Base-by-base conservation (phyloP, 2,888 invertebrate species). In the Nebria salina region DNA sequence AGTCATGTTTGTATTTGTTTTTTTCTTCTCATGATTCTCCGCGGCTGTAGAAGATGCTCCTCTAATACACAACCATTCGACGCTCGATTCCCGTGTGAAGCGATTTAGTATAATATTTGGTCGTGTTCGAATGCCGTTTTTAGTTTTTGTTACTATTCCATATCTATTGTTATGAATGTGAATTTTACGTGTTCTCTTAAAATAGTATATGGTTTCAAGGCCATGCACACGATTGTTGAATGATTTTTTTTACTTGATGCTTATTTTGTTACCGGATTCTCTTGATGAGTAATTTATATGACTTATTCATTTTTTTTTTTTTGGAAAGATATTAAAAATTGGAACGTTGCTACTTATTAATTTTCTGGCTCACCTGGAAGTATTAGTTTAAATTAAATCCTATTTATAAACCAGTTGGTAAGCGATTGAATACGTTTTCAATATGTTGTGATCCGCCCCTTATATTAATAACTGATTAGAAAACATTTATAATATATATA, bases 1-100 rank as follows among this genome's bases (percentile, higher is more conserved):
- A 54, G 54, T 54, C 54, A 54, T 54, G 54, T 54, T 54, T 54
- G 54, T 54, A 54, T 54, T 54, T 54, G 54, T 54, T 54, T 54
- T 54, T 54, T 54, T 54, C 3, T 54, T 54, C 54, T 54, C 54
- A 54, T 54, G 54, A 8, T 8, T 54, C 54, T 54, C 13, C 54
- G 54, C 54, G 54, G 8, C 54, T 54, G 13, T 54, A 54, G 54
- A 54, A 54, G 54, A 54, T 54, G 54, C 54, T 54, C 54, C 54
- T 54, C 54, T 54, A 54, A 54, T 54, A 54, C 54, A 54, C 54
- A 54, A 54, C 54, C 54, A 54, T 54, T 54, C 54, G 54, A 8
- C 11, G 54, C 54, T 54, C 54, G 6, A 54, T 54, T 54, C 54
- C 54, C 54, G 54, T 54, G 54, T 54, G 54, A 54, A 54, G 54